A percentile compares a stretch with the other conserved stretches of the same genome.
phyloP scores from a whole-genome alignment of 2,888 invertebrate species.

The Oegoconia quadripuncta region DNA sequence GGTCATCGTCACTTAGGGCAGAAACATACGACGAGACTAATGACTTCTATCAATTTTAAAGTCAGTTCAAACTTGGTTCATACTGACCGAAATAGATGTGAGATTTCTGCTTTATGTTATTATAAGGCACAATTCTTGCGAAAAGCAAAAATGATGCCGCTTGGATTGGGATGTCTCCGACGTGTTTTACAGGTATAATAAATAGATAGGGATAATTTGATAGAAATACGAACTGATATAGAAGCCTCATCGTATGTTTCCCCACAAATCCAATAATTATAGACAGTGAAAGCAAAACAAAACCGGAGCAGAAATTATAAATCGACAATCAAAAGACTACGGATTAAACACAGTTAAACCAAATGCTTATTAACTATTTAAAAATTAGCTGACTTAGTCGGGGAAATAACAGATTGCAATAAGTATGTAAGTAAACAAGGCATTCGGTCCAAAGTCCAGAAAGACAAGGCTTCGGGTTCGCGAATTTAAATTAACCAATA shows the following conservation, averaged over 20 bases:
- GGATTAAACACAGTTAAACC: constrained; percentile 19
- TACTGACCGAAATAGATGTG: too few species aligned
- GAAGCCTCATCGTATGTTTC: constrained; percentile 2
- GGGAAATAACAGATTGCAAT: constrained; percentile 67
- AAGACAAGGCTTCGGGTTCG: constrained; percentile 61
- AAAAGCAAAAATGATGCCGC: too few species aligned
- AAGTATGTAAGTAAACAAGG: constrained; percentile 72
- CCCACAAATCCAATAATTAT: constrained; percentile 49
- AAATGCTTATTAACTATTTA: constrained; percentile 32
- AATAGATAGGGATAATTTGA: too few species aligned
- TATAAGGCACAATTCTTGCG: too few species aligned
- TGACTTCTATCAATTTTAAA: constrained; percentile 14
- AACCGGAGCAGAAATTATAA: constrained; percentile 34
- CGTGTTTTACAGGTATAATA: too few species aligned
- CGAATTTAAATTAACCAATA: constrained; percentile 59
- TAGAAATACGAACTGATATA: too few species aligned
- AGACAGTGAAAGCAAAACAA: constrained; percentile 63
- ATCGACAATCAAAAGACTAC: constrained; percentile 21
- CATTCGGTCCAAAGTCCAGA: constrained; percentile 61
- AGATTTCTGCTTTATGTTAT: too few species aligned
- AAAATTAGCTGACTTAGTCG: constrained; percentile 38
- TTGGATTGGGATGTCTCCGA: too few species aligned
- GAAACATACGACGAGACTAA: constrained; percentile 28
- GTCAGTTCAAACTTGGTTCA: too few species aligned
- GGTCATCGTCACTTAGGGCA: constrained; percentile 51